These are phyloP conservation scores for Petromus typicus DNA, from an alignment of 2,113 vertebrate species.

Conservation along the genomic window DNA sequence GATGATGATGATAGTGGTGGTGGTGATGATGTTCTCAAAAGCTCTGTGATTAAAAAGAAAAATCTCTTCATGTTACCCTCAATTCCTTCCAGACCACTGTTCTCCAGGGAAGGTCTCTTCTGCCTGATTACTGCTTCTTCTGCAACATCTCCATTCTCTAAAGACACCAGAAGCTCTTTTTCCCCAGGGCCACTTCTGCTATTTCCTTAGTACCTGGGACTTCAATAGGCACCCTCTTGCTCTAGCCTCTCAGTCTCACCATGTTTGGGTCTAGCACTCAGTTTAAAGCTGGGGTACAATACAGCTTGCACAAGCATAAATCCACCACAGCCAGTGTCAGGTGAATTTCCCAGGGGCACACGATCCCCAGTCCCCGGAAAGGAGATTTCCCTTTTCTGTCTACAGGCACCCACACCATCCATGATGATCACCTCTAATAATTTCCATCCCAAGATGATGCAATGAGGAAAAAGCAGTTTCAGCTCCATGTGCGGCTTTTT, in stretches of 20 bases:
- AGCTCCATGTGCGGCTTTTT: background rate
- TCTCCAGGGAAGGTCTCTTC: background rate
- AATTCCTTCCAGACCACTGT: background rate
- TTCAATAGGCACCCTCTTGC: background rate
- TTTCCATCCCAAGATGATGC: background rate
- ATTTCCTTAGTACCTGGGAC: background rate
- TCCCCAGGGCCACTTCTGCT: background rate
- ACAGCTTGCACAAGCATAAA: background rate
- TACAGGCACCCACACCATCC: background rate
- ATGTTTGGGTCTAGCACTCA: background rate
- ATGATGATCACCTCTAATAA: background rate
- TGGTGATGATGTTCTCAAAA: background rate
- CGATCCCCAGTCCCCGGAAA: background rate
- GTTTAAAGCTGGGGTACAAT: background rate
- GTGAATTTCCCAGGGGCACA: too few relatives aligned
- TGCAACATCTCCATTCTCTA: background rate
- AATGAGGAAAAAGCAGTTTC: background rate
- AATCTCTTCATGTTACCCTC: too few relatives aligned
- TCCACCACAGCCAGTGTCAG: background rate
- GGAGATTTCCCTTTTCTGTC: background rate
- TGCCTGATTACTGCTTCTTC: background rate
- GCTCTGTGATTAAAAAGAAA: background rate
- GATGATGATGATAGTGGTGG: background rate
- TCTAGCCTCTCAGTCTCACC: background rate
- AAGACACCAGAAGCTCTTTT: background rate